phyloP scores from a whole-genome alignment of 2,797 vertebrate genomes.

The Glyptemys insculpta region DNA sequence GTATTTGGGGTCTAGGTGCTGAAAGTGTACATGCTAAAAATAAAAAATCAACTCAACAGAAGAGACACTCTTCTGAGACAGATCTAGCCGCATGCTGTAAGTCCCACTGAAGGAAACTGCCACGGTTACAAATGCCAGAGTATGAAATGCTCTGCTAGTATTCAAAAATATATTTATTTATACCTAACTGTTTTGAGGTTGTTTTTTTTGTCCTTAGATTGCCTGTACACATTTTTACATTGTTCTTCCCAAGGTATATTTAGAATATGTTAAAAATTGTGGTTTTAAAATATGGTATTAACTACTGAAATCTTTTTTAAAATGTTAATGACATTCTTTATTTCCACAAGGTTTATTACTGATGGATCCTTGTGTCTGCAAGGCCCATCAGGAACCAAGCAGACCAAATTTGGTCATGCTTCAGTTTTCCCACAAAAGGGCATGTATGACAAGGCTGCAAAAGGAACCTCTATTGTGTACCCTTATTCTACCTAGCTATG shows the following conservation, averaged over 20 bases:
- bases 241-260: not conserved
- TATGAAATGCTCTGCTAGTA: not conserved
- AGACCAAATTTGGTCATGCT: not conserved
- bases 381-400: not conserved
- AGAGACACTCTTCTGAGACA: not conserved
- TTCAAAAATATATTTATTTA: not conserved
- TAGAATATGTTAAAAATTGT: not conserved
- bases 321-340: not conserved
- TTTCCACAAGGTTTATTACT: not conserved
- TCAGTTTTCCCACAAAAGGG: not conserved
- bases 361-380: not conserved
- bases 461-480: not conserved
- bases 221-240: not conserved
- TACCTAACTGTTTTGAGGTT: fast-evolving
- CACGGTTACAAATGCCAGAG: not conserved
- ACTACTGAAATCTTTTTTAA: not conserved
- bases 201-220: not conserved
- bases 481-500: not conserved
- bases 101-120: not conserved
- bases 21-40: not conserved
- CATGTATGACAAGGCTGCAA: not conserved
- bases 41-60: not conserved
- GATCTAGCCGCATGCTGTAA: not conserved
- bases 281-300: not conserved
- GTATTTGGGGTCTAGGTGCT: not conserved